Conservation (phyloP, 2,113 vertebrate genomes). For the Oryzias curvinotus region DNA sequence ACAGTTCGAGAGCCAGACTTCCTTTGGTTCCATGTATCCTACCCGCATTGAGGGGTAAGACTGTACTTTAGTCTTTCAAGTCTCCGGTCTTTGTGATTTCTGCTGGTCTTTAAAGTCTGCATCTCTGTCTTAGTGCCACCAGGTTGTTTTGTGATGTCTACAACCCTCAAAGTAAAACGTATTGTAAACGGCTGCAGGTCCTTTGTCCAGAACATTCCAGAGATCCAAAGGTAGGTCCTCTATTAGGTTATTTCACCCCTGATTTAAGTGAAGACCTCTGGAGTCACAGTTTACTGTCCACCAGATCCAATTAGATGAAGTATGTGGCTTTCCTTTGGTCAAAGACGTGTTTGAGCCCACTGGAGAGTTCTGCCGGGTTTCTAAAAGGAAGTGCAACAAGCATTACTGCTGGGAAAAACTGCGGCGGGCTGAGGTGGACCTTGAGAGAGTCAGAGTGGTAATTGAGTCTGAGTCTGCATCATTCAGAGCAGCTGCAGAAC, state of each 20-base stretch:
- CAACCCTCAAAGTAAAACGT: conserved; percentile 91
- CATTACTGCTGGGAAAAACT: conserved; percentile 95
- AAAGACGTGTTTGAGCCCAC: conserved; percentile 87
- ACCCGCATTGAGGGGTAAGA: conserved; percentile 92
- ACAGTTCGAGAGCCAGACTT: conserved; percentile 92
- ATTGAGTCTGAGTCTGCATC: not conserved
- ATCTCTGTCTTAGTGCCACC: conserved; percentile 71
- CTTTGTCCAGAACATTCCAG: conserved; percentile 90
- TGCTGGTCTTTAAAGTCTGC: too few species aligned
- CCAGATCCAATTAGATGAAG: conserved; percentile 86
- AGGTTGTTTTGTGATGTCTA: conserved; percentile 87
- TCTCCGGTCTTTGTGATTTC: not conserved
- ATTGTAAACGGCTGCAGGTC: conserved; percentile 91
- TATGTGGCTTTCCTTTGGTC: conserved; percentile 89
- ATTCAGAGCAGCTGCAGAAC: not conserved
- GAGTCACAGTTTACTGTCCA: too few species aligned
- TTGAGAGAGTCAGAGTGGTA: conserved; percentile 89
- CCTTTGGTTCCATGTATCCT: conserved; percentile 92
- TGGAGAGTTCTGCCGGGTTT: conserved; percentile 86
- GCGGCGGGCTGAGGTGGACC: conserved; percentile 85
- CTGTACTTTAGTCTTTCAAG: not conserved
- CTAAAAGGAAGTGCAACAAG: conserved; percentile 89
- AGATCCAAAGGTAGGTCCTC: conserved; percentile 83
- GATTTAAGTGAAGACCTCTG: not conserved
- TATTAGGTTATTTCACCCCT: not conserved